These are phyloP conservation scores for Macrophya alboannulata DNA, from an alignment of 2,888 invertebrate genomes.

Conservation along the genomic window DNA sequence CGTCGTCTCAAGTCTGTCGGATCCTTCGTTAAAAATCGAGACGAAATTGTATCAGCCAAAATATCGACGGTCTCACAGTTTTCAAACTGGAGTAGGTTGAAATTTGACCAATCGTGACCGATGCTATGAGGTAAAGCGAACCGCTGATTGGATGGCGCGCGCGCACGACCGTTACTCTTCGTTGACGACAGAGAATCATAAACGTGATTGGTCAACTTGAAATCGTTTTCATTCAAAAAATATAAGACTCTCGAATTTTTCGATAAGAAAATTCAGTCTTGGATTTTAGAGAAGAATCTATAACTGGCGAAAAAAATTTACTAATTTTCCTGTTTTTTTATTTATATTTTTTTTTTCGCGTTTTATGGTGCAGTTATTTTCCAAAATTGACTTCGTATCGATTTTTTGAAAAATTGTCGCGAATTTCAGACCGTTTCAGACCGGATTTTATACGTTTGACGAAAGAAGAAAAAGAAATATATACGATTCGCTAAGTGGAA, in stretches of 20 bases:
- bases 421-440: no score
- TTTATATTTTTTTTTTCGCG: no score
- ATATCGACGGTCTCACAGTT: not conserved
- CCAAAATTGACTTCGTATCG: no score
- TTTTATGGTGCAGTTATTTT: no score
- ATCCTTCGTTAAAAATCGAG: not conserved
- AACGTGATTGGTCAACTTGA: conserved; percentile 2
- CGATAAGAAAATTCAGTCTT: not conserved
- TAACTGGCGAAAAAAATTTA: not conserved
- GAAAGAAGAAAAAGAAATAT: not conserved
- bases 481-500: conserved; percentile 4
- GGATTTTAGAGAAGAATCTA: not conserved
- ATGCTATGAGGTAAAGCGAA: not conserved
- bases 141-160: not conserved
- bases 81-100: not conserved
- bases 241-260: conserved; percentile 9
- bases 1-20: not conserved
- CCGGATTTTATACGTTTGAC: no score
- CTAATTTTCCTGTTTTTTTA: not conserved
- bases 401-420: not conserved
- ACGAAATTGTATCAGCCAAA: not conserved
- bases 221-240: not conserved
- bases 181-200: not conserved
- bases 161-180: not conserved
- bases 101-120: not conserved